A percentile compares a stretch with the other conserved stretches of the same genome.
Evolutionary conservation across 2,797 vertebrate genomes (phyloP).

Genomic region (Sebastes matsubarae): DNA sequence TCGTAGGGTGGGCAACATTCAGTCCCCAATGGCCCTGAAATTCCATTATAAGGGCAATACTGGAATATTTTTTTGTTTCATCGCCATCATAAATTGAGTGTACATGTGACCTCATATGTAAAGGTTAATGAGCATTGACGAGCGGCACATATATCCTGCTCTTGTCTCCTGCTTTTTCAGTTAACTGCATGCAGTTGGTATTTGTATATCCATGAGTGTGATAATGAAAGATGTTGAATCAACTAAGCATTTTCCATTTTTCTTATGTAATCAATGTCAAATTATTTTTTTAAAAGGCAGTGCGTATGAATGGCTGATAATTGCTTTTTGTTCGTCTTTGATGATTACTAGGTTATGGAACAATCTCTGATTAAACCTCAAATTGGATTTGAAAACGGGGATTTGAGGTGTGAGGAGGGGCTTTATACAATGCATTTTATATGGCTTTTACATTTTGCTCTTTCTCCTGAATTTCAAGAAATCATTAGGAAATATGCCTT

Average conservation of each 20-base stretch:
- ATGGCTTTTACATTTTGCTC: conserved; percentile 53
- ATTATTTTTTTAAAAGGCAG: conserved; percentile 49
- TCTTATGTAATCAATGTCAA: conserved; percentile 66
- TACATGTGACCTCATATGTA: conserved; percentile 7
- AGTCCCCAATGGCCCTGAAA: conserved; percentile 22
- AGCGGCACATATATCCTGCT: conserved; percentile 32
- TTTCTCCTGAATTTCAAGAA: conserved; percentile 54
- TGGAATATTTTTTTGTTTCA: conserved; percentile 49
- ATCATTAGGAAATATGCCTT: conserved; percentile 55
- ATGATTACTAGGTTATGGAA: conserved; percentile 73
- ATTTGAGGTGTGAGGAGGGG: conserved; percentile 55
- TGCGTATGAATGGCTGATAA: conserved; percentile 76
- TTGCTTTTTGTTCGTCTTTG: conserved; percentile 76
- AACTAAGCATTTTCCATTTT: conserved; percentile 67
- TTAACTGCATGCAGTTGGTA: conserved; percentile 17
- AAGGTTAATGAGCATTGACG: conserved; percentile 41
- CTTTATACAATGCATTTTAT: conserved; percentile 26
- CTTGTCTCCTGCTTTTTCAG: conserved; percentile 35
- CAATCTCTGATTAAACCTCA: conserved; percentile 74
- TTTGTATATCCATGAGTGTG: conserved; percentile 50
- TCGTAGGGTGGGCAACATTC: conserved; percentile 33
- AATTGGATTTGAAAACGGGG: conserved; percentile 73
- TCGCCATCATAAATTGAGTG: conserved; percentile 39
- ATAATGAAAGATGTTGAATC: conserved; percentile 56
- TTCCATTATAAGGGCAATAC: conserved; percentile 47